phyloP scores from a whole-genome alignment of 2,113 vertebrate genomes.

The Camelus bactrianus region DNA sequence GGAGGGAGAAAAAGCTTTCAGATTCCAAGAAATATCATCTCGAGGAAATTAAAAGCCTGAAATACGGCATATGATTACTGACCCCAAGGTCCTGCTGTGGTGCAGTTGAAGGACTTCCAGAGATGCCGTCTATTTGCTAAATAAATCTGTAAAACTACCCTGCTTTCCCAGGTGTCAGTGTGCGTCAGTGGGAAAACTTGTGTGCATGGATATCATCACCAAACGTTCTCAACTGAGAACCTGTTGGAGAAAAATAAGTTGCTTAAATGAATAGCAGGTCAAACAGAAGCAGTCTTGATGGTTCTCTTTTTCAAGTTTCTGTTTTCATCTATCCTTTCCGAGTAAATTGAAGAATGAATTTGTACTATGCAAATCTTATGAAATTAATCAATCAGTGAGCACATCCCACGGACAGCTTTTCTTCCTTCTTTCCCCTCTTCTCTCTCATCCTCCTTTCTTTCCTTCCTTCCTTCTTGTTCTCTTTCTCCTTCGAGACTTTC shows the following conservation, averaged over 20 bases:
- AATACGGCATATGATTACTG: conserved; percentile 77
- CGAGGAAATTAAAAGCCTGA: conserved; percentile 77
- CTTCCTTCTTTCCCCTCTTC: not conserved
- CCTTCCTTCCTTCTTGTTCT: not conserved
- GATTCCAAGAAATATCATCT: conserved; percentile 77
- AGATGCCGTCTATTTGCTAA: conserved; percentile 64
- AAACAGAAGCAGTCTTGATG: conserved; percentile 38
- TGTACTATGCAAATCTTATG: not conserved
- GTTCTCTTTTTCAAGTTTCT: conserved; percentile 48
- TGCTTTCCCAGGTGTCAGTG: conserved; percentile 40
- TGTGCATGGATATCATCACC: not conserved
- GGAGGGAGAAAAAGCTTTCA: conserved; percentile 75
- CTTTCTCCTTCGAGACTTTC: not conserved
- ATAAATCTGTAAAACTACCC: conserved; percentile 56
- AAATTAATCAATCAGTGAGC: conserved; percentile 33
- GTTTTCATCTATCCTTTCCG: conserved; percentile 41
- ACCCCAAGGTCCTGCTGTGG: conserved; percentile 63
- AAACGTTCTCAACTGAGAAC: conserved; percentile 42
- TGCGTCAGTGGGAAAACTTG: not conserved
- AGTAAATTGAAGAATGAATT: conserved; percentile 37
- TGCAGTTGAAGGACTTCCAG: conserved; percentile 66
- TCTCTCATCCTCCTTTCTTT: not conserved
- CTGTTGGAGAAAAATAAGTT: conserved; percentile 54
- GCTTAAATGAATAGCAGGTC: conserved; percentile 44
- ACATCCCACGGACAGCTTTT: not conserved